These are phyloP conservation scores for Apteryx mantelli DNA, from an alignment of 2,113 vertebrate species.

Conservation along the genomic window DNA sequence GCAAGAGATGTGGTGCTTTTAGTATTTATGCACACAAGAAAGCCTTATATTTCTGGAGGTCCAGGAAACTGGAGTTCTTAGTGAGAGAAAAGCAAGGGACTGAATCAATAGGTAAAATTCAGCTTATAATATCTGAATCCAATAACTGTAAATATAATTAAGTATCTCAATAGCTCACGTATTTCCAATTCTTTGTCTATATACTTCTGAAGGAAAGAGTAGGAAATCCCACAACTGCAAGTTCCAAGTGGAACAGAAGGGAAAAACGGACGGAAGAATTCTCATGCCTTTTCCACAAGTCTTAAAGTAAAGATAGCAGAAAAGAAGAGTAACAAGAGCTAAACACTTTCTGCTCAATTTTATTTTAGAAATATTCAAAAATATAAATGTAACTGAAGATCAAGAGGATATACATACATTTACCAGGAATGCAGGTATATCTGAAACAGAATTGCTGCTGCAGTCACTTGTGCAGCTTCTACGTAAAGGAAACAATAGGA, in stretches of 20 bases:
- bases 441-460: neutral
- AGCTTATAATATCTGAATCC: neutral
- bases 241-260: neutral
- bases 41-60: neutral
- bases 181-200: neutral
- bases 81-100: neutral
- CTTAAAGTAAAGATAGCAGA: neutral
- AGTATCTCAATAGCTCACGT: neutral
- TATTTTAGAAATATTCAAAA: neutral
- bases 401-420: neutral
- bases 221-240: neutral
- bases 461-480: fast-evolving
- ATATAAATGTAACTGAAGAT: neutral
- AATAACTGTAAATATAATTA: neutral
- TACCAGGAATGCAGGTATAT: neutral
- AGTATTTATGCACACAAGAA: neutral
- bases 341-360: neutral
- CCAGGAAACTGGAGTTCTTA: neutral
- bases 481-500: neutral
- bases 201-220: neutral
- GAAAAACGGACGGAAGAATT: neutral
- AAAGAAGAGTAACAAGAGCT: neutral
- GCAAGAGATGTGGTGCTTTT: neutral
- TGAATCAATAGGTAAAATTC: neutral
- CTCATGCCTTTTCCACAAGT: fast-evolving